Evolutionary conservation across 1,140 invertebrate genomes (phyloP).

Genomic region (Laupala kohalensis): DNA sequence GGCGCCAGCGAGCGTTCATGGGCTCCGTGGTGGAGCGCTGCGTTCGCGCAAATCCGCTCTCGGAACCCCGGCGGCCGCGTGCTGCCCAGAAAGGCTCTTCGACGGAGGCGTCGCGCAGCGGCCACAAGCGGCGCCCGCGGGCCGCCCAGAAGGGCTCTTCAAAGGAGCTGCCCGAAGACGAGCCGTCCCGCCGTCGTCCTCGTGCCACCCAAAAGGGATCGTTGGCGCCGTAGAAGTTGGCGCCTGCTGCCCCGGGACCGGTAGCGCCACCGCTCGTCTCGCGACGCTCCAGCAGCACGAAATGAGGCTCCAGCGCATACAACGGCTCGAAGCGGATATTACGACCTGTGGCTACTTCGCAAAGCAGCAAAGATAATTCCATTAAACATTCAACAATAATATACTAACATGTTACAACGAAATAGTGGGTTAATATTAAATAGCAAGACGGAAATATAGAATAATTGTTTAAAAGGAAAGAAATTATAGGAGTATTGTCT

Average conservation of each 20-base stretch:
- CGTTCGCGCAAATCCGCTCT: neutral
- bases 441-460: too few species aligned
- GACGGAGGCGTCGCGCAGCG: neutral
- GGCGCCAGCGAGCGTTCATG: neutral
- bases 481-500: too few species aligned
- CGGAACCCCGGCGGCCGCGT: neutral
- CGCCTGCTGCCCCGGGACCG: neutral
- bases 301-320: neutral
- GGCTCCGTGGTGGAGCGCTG: neutral
- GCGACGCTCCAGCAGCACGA: neutral
- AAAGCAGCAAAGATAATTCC: too few species aligned
- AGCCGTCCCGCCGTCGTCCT: neutral
- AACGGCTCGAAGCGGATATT: neutral
- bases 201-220: constrained; percentile 3
- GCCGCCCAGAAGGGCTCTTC: constrained; percentile 12
- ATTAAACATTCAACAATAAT: too few species aligned
- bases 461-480: too few species aligned
- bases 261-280: neutral
- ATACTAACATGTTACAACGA: too few species aligned
- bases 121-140: neutral
- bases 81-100: constrained; percentile 1
- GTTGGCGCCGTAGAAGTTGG: neutral
- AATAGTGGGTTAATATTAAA: too few species aligned
- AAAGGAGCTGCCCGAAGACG: neutral
- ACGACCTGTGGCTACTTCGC: neutral